These are phyloP conservation scores for Chrysotoxum bicinctum DNA, from an alignment of 2,888 invertebrate species.

Conservation along the genomic window DNA sequence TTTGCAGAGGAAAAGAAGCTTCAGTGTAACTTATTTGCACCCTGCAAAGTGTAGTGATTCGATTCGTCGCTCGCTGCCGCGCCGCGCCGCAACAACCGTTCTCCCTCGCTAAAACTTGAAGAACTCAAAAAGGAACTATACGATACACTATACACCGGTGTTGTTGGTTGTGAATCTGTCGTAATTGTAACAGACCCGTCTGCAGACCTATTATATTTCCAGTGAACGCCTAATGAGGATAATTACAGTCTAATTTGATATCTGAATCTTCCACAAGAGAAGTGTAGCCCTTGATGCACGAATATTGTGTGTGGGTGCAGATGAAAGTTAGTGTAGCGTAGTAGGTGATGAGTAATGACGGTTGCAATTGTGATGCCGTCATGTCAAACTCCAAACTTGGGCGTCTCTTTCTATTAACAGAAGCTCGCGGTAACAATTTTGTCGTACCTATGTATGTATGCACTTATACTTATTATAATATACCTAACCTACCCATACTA, in stretches of 20 bases:
- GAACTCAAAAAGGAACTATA: neutral
- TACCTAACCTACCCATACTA: too few relatives aligned
- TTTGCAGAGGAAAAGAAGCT: neutral
- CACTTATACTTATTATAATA: too few relatives aligned
- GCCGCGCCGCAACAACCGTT: neutral
- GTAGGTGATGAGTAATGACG: constrained; percentile 42
- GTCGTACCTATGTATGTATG: neutral
- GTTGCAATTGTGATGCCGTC: constrained; percentile 65
- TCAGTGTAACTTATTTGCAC: constrained; percentile 27
- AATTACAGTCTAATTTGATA: constrained; percentile 74
- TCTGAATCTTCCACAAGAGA: constrained; percentile 61
- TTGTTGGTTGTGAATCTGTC: constrained; percentile 42
- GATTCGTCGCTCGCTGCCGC: neutral
- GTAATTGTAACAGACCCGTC: constrained; percentile 59
- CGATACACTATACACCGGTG: constrained; percentile 23
- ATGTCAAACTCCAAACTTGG: constrained; percentile 18
- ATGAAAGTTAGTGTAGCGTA: constrained; percentile 65
- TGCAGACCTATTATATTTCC: constrained; percentile 66
- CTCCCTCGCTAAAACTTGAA: constrained; percentile 3
- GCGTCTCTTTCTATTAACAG: neutral
- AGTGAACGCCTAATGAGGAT: constrained; percentile 74
- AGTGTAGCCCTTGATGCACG: constrained; percentile 52
- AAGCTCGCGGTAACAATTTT: constrained; percentile 34
- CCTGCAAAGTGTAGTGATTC: constrained; percentile 4
- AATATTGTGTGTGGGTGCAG: constrained; percentile 64